These are phyloP conservation scores for Leptocoma aspasia DNA, from an alignment of 2,113 vertebrate genomes.

Conservation along the genomic window DNA sequence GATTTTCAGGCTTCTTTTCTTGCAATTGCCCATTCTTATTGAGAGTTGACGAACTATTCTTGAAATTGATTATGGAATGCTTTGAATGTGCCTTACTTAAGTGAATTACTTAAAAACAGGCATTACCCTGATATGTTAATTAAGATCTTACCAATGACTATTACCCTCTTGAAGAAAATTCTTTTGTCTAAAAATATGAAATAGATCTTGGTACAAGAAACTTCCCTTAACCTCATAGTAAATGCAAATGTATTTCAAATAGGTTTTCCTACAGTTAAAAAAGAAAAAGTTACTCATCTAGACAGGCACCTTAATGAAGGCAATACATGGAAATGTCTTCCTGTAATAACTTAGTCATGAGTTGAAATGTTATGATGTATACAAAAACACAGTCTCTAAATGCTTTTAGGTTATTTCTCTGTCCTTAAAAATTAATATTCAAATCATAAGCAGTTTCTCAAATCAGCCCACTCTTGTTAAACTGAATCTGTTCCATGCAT, in stretches of 20 bases:
- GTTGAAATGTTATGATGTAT: neutral
- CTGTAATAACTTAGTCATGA: neutral
- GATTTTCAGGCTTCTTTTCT: neutral
- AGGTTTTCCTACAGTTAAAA: neutral
- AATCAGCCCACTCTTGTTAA: constrained; percentile 47
- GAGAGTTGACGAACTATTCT: neutral
- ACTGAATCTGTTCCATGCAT: constrained; percentile 35
- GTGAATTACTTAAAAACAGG: constrained; percentile 1
- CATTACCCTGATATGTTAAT: neutral
- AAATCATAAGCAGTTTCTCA: constrained; percentile 29
- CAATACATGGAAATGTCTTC: neutral
- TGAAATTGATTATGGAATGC: neutral
- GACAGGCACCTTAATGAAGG: neutral
- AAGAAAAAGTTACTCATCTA: neutral
- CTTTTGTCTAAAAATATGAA: neutral
- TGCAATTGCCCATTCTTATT: constrained; percentile 7
- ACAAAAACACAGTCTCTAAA: neutral
- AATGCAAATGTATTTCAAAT: neutral
- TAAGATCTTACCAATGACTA: neutral
- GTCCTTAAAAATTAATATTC: constrained; percentile 41
- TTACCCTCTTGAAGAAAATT: neutral
- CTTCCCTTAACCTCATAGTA: neutral
- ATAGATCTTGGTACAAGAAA: neutral
- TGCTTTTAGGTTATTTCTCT: constrained; percentile 1
- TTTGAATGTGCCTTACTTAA: neutral